phyloP scores from a whole-genome alignment of 2,113 vertebrate species.

The Numida meleagris region DNA sequence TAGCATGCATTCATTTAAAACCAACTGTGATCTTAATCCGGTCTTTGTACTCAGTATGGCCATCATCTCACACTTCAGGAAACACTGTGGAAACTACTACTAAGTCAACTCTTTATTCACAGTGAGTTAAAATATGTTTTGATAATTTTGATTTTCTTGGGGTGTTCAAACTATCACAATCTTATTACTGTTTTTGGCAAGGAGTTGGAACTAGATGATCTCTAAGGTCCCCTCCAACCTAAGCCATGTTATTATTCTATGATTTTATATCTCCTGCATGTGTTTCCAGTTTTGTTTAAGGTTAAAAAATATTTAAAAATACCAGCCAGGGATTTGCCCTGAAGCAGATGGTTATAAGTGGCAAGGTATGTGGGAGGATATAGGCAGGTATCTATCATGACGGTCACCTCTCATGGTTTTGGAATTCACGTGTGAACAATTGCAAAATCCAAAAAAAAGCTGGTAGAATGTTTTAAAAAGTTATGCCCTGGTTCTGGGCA shows the following conservation, averaged over 20 bases:
- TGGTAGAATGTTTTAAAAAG: neutral
- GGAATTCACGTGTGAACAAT: no score
- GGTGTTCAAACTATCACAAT: neutral
- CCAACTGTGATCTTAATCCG: neutral
- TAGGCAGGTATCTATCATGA: neutral
- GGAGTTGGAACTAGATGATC: no score
- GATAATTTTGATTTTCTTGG: neutral
- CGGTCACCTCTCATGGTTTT: no score
- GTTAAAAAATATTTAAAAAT: neutral
- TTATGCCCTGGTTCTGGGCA: no score
- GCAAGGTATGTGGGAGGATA: neutral
- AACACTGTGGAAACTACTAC: neutral
- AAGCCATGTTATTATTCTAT: no score
- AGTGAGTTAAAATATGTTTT: neutral
- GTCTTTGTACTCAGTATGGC: neutral
- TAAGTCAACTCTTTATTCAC: neutral
- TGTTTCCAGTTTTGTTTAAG: neutral
- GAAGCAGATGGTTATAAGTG: neutral
- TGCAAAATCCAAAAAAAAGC: no score
- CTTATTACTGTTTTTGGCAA: neutral
- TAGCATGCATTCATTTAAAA: no score
- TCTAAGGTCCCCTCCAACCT: no score
- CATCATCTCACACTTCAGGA: neutral
- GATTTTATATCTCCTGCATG: neutral
- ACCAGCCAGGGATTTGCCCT: neutral